Evolutionary conservation across 2,113 vertebrate genomes (phyloP).

Genomic region (Platycercus adscitus): DNA sequence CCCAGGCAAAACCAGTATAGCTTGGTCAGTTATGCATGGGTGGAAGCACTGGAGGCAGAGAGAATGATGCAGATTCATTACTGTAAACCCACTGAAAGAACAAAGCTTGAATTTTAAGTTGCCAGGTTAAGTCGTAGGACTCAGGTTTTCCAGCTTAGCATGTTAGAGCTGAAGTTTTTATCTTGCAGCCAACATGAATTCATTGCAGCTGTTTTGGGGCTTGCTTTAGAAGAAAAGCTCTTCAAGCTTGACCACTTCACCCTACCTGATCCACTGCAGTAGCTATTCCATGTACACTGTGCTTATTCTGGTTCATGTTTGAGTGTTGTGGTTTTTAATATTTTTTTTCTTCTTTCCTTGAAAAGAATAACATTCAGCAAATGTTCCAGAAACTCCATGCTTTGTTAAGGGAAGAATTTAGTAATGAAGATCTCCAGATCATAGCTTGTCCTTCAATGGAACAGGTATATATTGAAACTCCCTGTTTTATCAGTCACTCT

Average conservation of each 20-base stretch:
- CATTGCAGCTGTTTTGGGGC: not conserved
- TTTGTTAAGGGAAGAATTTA: slow-evolving; percentile 93
- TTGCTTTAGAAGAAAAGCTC: not conserved
- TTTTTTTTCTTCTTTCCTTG: slow-evolving; percentile 1
- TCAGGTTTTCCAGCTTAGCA: not conserved
- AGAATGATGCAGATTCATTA: not conserved
- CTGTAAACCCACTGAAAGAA: not conserved
- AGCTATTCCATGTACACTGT: not conserved
- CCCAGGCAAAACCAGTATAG: not conserved
- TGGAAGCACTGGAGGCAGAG: not conserved
- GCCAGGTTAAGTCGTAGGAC: not conserved
- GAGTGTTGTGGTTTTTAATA: not conserved
- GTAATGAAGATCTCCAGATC: slow-evolving; percentile 91
- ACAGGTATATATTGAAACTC: slow-evolving; percentile 79
- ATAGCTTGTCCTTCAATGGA: slow-evolving; percentile 96
- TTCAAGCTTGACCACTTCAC: not conserved
- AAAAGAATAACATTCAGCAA: slow-evolving; percentile 96
- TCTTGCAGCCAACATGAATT: not conserved
- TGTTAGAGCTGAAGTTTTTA: not conserved
- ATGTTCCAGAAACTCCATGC: slow-evolving; percentile 92
- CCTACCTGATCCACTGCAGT: not conserved
- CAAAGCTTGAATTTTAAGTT: not conserved
- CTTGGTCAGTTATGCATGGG: not conserved
- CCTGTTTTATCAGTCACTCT: not conserved
- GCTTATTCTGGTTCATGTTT: not conserved